Percentiles rank a stretch among this genome's conserved stretches.
phyloP scores from a whole-genome alignment of 2,113 vertebrate species.

The Sardina pilchardus region DNA sequence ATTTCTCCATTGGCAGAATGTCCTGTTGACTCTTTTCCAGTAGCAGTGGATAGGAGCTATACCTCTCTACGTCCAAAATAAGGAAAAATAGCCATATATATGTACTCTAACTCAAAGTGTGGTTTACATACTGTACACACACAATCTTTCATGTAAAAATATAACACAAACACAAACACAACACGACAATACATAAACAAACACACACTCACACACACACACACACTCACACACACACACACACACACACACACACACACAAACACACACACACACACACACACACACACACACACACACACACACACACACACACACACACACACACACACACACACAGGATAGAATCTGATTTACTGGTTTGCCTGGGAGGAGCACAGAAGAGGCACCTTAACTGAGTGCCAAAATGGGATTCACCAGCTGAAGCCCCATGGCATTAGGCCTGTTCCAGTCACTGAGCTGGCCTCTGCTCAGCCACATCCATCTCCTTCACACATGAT shows the following conservation, averaged over 20 bases:
- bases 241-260: background rate
- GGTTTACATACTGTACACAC: background rate
- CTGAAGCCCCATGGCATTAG: conserved; percentile 54
- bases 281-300: background rate
- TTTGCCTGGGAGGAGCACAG: conserved; percentile 11
- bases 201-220: conserved; percentile 20
- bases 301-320: background rate
- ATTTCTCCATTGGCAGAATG: background rate
- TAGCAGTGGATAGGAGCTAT: background rate
- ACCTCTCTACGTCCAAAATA: background rate
- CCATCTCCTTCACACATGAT: conserved; percentile 64
- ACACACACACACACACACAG: background rate
- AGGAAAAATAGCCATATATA: background rate
- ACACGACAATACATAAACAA: background rate
- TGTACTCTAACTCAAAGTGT: background rate
- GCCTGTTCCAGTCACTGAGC: conserved; percentile 59
- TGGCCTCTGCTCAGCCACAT: conserved; percentile 50
- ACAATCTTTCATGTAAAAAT: background rate
- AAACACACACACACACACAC: background rate
- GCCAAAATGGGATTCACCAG: conserved; percentile 36
- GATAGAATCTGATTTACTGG: conserved; percentile 15
- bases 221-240: background rate
- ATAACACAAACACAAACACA: too few species aligned
- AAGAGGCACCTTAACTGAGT: conserved; percentile 13
- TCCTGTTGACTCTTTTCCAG: background rate